A percentile compares a stretch with the other conserved stretches of the same genome.
phyloP scores from a whole-genome alignment of 2,113 vertebrate genomes.

The Tragelaphus scriptus region DNA sequence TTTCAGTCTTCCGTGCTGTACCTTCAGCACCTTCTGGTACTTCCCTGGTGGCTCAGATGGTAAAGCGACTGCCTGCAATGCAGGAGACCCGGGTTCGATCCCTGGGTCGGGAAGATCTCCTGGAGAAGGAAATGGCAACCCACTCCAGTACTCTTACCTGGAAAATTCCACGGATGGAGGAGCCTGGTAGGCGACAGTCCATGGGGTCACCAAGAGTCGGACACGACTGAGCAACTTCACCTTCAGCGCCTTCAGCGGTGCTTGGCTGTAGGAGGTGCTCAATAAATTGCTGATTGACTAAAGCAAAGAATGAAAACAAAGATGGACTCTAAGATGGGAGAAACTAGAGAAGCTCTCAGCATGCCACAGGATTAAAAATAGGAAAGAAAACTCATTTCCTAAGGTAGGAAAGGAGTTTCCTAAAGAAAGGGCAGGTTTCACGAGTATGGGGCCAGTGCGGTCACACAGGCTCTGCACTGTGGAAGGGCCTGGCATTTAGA shows the following conservation, averaged over 20 bases:
- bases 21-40: neutral
- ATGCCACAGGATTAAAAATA: neutral
- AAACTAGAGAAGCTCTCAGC: neutral
- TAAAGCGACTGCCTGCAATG: neutral
- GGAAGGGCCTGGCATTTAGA: neutral
- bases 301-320: neutral
- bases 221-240: neutral
- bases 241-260: neutral
- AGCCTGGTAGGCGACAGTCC: too few relatives aligned
- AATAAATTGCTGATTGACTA: neutral
- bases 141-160: too few relatives aligned
- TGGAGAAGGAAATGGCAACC: neutral
- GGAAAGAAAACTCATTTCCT: neutral
- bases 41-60: neutral
- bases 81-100: neutral
- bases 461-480: accelerated
- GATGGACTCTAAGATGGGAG: neutral
- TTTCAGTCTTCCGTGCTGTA: neutral
- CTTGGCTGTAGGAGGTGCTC: neutral
- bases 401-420: neutral
- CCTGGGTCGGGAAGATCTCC: neutral
- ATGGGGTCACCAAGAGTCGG: too few relatives aligned
- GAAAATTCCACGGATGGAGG: too few relatives aligned
- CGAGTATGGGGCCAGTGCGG: accelerated
- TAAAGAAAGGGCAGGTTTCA: neutral